These are phyloP conservation scores for Pseudonaja textilis DNA, from an alignment of 2,113 vertebrate genomes.

Conservation along the genomic window DNA sequence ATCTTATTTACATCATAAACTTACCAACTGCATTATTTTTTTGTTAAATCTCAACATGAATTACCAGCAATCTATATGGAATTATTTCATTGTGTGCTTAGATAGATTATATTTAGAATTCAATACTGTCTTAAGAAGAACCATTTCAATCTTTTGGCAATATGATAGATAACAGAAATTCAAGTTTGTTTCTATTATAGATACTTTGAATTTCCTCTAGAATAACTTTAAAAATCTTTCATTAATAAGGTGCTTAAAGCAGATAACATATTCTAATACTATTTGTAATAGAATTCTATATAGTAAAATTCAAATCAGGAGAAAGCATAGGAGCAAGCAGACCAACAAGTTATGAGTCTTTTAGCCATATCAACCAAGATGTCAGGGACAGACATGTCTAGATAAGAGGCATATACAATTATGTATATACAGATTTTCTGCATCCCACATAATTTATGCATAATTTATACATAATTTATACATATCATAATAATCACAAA, in stretches of 20 bases:
- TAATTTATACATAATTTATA: no score
- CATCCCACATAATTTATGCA: neutral
- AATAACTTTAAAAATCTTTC: neutral
- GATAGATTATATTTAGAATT: neutral
- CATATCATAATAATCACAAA: neutral
- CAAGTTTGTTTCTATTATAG: neutral
- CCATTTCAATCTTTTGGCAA: neutral
- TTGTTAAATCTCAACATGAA: neutral
- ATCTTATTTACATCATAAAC: neutral
- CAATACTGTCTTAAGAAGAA: neutral
- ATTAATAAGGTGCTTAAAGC: neutral
- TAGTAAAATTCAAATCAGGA: neutral
- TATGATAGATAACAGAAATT: neutral
- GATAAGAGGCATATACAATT: neutral
- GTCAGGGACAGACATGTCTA: neutral
- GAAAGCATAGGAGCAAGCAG: neutral
- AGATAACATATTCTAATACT: neutral
- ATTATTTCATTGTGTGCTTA: neutral
- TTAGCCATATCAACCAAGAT: neutral
- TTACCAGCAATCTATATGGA: neutral
- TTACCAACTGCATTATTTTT: neutral
- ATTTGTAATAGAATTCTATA: neutral
- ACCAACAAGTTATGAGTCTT: neutral
- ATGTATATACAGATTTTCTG: neutral
- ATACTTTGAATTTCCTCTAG: neutral